Evolutionary conservation across 2,888 invertebrate genomes (phyloP).

Genomic region (Labia minor): DNA sequence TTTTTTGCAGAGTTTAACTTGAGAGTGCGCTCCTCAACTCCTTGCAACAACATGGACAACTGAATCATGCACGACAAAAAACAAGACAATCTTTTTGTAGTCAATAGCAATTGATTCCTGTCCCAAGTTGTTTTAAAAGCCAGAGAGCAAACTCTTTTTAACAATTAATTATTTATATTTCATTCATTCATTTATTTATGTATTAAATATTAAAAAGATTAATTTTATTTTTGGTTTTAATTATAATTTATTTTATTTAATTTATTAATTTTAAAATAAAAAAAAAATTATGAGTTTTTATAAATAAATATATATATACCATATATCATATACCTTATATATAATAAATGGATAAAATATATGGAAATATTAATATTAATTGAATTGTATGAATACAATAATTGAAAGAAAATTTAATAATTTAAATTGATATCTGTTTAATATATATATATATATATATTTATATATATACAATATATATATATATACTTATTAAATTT

Average conservation of each 20-base stretch:
- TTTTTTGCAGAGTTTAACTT: conserved; percentile 25
- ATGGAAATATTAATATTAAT: too few relatives aligned
- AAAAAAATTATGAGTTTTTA: too few relatives aligned
- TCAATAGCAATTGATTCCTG: conserved; percentile 21
- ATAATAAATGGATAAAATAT: too few relatives aligned
- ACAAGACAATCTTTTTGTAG: conserved; percentile 25
- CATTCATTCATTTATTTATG: neutral
- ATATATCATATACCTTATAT: too few relatives aligned
- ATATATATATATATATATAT: too few relatives aligned
- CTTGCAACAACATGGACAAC: conserved; percentile 26
- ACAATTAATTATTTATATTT: neutral
- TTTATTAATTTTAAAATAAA: too few relatives aligned
- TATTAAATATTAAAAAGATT: neutral
- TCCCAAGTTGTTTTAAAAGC: conserved; percentile 14
- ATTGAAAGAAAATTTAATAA: too few relatives aligned
- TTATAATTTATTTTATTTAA: conserved; percentile 16
- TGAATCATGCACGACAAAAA: conserved; percentile 27
- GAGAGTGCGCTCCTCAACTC: conserved; percentile 25
- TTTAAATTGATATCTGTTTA: too few relatives aligned
- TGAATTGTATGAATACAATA: too few relatives aligned
- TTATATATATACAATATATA: too few relatives aligned
- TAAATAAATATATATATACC: neutral
- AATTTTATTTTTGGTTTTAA: too few relatives aligned
- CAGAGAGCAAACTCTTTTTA: neutral
- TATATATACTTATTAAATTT: too few relatives aligned